A percentile compares a stretch with the other conserved stretches of the same genome.
Evolutionary conservation across 2,888 invertebrate genomes (phyloP).

Genomic region (Drosophila buzzatii): DNA sequence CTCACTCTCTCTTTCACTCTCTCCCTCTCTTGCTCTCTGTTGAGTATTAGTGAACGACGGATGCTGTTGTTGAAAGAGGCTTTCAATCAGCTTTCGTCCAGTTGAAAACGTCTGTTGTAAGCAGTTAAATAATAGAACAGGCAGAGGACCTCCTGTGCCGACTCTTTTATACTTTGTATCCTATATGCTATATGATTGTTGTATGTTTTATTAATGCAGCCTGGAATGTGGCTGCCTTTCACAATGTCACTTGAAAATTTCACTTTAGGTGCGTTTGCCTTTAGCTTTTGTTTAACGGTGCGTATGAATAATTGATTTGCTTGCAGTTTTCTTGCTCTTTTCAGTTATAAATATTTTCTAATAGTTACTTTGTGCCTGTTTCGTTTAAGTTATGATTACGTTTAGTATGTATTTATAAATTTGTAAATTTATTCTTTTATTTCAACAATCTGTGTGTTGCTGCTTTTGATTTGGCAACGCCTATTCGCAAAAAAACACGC

Average conservation of each 20-base stretch:
- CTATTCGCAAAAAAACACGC: constrained; percentile 34
- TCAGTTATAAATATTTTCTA: constrained; percentile 3
- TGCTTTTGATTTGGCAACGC: constrained; percentile 69
- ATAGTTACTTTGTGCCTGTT: constrained; percentile 33
- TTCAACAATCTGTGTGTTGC: constrained; percentile 11
- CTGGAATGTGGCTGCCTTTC: constrained; percentile 33
- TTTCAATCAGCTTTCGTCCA: constrained; percentile 75
- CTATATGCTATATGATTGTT: constrained; percentile 57
- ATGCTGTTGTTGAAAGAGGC: constrained; percentile 73
- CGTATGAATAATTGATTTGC: constrained; percentile 60
- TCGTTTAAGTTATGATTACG: constrained; percentile 14
- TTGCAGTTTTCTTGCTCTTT: constrained; percentile 21
- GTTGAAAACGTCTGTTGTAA: constrained; percentile 71
- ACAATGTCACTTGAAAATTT: constrained; percentile 52
- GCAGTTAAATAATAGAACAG: constrained; percentile 78
- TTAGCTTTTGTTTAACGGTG: constrained; percentile 54
- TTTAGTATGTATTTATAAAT: constrained; percentile 8
- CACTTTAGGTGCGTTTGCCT: constrained; percentile 47
- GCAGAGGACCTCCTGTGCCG: constrained; percentile 40
- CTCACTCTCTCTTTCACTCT: not conserved
- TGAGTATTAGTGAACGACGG: constrained; percentile 13
- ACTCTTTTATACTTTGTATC: constrained; percentile 46
- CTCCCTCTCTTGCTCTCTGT: not conserved
- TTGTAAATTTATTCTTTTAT: not conserved
- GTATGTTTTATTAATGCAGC: constrained; percentile 68